Percentiles rank a stretch among this genome's conserved stretches.
These are phyloP conservation scores for Ploceus nigricollis DNA, from an alignment of 2,113 vertebrate genomes.

Conservation along the genomic window DNA sequence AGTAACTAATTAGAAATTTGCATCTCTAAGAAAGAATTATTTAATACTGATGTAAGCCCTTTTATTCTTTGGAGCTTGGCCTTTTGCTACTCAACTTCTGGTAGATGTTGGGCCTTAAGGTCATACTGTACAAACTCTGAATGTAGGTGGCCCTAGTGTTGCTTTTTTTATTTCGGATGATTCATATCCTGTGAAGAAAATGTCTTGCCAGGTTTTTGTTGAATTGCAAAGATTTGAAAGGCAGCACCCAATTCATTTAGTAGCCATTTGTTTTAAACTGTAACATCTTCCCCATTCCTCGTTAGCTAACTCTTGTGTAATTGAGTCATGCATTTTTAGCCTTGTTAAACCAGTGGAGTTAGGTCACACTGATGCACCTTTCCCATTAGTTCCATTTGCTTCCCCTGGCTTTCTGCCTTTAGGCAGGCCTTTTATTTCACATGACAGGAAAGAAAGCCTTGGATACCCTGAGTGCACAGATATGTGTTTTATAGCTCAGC, in stretches of 20 bases:
- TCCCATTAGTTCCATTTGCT: conserved; percentile 52
- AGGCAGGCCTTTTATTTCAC: conserved; percentile 18
- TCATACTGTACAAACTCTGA: conserved; percentile 85
- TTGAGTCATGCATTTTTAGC: conserved; percentile 80
- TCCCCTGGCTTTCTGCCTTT: background rate
- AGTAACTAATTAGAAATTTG: conserved; percentile 87
- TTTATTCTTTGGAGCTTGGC: conserved; percentile 78
- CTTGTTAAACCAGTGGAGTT: conserved; percentile 70
- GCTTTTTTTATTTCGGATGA: conserved; percentile 74
- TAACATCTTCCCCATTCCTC: conserved; percentile 75
- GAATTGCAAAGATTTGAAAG: conserved; percentile 73
- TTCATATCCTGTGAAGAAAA: conserved; percentile 82
- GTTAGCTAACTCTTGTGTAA: conserved; percentile 84
- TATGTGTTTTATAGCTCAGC: conserved; percentile 30
- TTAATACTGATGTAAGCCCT: conserved; percentile 83
- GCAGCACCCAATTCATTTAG: conserved; percentile 78
- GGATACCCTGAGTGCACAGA: background rate
- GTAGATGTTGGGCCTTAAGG: conserved; percentile 79
- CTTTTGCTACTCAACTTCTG: conserved; percentile 81
- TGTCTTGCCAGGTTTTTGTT: conserved; percentile 79
- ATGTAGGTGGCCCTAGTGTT: conserved; percentile 80
- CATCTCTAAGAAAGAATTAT: conserved; percentile 84
- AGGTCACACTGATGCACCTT: conserved; percentile 67
- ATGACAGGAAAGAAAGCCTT: conserved; percentile 4
- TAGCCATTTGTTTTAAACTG: conserved; percentile 79